These are phyloP conservation scores for Atopsyche davidsoni DNA, from an alignment of 1,140 invertebrate species.

Conservation along the genomic window DNA sequence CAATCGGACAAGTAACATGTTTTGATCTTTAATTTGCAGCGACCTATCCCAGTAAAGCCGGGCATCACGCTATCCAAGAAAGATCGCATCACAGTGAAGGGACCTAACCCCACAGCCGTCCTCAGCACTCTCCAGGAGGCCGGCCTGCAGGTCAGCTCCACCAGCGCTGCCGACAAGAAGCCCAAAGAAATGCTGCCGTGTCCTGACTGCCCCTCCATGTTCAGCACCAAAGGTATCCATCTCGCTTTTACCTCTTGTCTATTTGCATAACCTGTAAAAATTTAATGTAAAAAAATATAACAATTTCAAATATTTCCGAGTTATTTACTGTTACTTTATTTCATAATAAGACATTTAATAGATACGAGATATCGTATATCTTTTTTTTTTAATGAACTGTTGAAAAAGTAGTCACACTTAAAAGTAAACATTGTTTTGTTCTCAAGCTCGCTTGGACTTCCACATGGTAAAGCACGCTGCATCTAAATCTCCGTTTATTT, in stretches of 20 bases:
- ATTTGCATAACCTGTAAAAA: neutral
- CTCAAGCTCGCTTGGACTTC: conserved; percentile 39
- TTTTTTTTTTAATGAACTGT: conserved; percentile 2
- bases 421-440: conserved; percentile 4
- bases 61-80: neutral
- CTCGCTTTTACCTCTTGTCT: neutral
- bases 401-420: no score
- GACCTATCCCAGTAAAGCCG: neutral
- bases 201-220: conserved; percentile 17
- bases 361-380: neutral
- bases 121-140: conserved; percentile 13
- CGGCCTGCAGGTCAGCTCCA: conserved; percentile 13
- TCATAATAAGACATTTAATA: no score
- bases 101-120: conserved; percentile 5
- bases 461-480: conserved; percentile 43
- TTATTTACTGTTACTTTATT: no score
- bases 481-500: conserved; percentile 45
- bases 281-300: neutral
- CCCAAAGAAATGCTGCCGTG: conserved; percentile 21
- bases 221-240: conserved; percentile 20
- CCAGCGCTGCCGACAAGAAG: conserved; percentile 3
- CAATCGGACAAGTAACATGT: no score
- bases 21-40: no score
- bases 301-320: no score
- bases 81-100: conserved; percentile 6